These are phyloP conservation scores for Ametastegia equiseti DNA, from an alignment of 2,888 invertebrate species.

Conservation along the genomic window DNA sequence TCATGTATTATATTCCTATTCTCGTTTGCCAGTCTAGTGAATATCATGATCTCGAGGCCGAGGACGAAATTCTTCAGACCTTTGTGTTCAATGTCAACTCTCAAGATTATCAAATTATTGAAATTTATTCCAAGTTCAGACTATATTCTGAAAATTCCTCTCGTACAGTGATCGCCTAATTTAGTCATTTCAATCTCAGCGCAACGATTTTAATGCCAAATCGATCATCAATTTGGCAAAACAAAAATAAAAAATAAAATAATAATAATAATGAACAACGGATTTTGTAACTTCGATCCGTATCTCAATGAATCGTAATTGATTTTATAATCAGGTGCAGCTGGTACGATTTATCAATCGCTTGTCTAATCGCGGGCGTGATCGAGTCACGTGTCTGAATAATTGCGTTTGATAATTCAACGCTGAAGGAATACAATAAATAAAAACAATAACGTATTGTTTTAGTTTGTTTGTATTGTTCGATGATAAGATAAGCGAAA, in stretches of 20 bases:
- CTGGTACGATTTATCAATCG: not conserved
- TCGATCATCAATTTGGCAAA: not conserved
- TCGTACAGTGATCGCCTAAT: not conserved
- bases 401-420: not conserved
- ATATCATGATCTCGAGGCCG: constrained; percentile 29
- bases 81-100: constrained; percentile 11
- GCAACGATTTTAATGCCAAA: too few species aligned
- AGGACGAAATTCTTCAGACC: not conserved
- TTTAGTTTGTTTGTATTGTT: not conserved
- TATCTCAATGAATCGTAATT: not conserved
- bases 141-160: not conserved
- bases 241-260: not conserved
- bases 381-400: constrained; percentile 11
- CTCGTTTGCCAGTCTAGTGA: constrained; percentile 30
- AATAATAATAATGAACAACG: not conserved
- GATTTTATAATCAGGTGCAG: not conserved
- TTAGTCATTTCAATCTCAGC: not conserved
- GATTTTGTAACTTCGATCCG: not conserved
- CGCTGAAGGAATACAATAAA: not conserved
- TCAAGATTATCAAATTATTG: not conserved
- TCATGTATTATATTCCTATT: constrained; percentile 29
- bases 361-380: constrained; percentile 7
- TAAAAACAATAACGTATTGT: not conserved
- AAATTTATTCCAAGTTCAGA: not conserved
- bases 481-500: not conserved